phyloP scores from a whole-genome alignment of 2,888 invertebrate genomes.

The Agriopis aurantiaria region DNA sequence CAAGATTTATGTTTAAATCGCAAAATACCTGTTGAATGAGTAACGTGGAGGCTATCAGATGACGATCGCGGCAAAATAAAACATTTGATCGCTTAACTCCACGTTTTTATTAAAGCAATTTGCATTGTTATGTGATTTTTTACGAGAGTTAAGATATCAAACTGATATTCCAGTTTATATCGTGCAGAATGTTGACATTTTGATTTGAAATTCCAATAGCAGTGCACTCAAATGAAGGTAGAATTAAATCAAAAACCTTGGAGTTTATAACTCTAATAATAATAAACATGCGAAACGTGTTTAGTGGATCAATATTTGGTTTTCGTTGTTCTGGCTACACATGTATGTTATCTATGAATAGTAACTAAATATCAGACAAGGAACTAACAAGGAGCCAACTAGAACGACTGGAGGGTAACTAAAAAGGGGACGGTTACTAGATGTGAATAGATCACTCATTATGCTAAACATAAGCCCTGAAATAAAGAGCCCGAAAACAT shows the following conservation, averaged over 20 bases:
- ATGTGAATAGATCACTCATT: background rate
- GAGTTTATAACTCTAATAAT: slow-evolving; percentile 5
- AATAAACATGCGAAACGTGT: slow-evolving; percentile 8
- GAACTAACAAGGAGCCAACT: too few relatives aligned
- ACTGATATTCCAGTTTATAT: slow-evolving; percentile 19
- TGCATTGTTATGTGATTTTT: slow-evolving; percentile 32
- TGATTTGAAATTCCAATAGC: background rate
- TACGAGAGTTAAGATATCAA: slow-evolving; percentile 29
- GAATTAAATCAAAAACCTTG: background rate
- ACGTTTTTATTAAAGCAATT: slow-evolving; percentile 29
- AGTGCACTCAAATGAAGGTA: background rate
- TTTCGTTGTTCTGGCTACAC: background rate
- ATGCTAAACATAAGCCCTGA: too few relatives aligned
- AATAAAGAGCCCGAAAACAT: too few relatives aligned
- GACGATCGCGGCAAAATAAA: slow-evolving; percentile 18
- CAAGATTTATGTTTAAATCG: slow-evolving; percentile 13
- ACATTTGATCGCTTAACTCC: slow-evolving; percentile 22
- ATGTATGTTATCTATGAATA: background rate
- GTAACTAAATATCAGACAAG: background rate
- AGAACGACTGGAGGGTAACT: background rate
- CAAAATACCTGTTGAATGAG: slow-evolving; percentile 34
- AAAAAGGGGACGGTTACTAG: background rate
- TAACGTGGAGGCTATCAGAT: slow-evolving; percentile 18
- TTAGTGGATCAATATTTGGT: slow-evolving; percentile 3
- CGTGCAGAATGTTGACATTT: slow-evolving; percentile 7